Evolutionary conservation across 2,113 vertebrate genomes (phyloP).

Genomic region (Polypterus senegalus): DNA sequence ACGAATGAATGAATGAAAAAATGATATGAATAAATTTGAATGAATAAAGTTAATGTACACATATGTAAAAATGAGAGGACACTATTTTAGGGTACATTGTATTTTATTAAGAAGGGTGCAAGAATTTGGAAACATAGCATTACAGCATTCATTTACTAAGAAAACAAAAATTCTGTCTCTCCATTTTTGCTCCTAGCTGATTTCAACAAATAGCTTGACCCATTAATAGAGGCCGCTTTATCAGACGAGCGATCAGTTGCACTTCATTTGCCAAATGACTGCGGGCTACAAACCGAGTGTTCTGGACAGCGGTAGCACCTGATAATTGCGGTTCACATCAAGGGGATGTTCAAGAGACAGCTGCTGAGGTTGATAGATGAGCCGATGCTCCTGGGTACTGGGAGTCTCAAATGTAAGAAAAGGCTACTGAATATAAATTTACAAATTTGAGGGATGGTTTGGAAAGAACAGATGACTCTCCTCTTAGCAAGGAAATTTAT

Average conservation of each 20-base stretch:
- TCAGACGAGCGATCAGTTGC: background rate
- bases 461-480: background rate
- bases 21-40: no score
- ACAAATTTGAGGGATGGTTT: background rate
- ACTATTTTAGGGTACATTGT: no score
- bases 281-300: background rate
- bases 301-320: background rate
- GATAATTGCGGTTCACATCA: background rate
- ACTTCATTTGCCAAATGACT: background rate
- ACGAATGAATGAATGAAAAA: no score
- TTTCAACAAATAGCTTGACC: background rate
- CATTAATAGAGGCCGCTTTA: background rate
- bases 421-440: background rate
- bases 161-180: no score
- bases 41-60: no score
- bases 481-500: no score
- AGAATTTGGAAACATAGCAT: no score
- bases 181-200: background rate
- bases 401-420: background rate
- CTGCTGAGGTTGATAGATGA: background rate
- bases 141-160: no score
- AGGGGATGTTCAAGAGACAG: background rate
- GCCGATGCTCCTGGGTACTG: background rate
- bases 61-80: no score
- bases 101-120: no score